These are phyloP conservation scores for Hippocampus mohnikei DNA, from an alignment of 2,113 vertebrate genomes.

Conservation along the genomic window DNA sequence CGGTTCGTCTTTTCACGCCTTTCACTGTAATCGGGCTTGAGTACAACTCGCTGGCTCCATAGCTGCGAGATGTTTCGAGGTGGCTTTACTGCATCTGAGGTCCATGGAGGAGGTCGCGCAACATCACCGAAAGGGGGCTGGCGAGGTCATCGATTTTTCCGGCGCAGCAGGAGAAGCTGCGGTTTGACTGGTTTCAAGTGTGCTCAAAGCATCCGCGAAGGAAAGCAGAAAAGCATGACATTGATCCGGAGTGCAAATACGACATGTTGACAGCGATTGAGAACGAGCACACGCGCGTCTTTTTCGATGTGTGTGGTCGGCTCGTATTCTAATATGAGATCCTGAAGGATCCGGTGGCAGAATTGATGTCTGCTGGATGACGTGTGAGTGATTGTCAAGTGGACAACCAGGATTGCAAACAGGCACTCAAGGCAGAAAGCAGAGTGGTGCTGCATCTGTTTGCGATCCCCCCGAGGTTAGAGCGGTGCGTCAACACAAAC, in stretches of 20 bases:
- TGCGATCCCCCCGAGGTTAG: slow-evolving; percentile 26
- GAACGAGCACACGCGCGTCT: background rate
- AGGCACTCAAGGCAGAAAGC: slow-evolving; percentile 25
- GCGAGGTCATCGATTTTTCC: slow-evolving; percentile 29
- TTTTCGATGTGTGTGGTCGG: slow-evolving; percentile 6
- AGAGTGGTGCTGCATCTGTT: slow-evolving; percentile 41
- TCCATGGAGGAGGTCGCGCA: background rate
- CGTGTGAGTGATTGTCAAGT: slow-evolving; percentile 18
- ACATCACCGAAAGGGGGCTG: slow-evolving; percentile 13
- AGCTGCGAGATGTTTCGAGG: no score
- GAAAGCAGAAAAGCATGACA: slow-evolving; percentile 1
- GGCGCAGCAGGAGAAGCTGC: slow-evolving; percentile 15
- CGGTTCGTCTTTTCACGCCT: no score
- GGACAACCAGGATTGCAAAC: slow-evolving; percentile 5
- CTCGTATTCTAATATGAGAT: slow-evolving; percentile 38
- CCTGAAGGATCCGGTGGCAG: slow-evolving; percentile 29
- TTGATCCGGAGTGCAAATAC: background rate
- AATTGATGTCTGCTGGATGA: slow-evolving; percentile 16
- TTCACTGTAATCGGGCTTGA: no score
- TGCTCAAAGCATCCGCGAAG: background rate
- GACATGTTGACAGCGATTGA: background rate
- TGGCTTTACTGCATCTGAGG: no score
- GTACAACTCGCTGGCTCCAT: no score
- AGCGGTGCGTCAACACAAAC: slow-evolving; percentile 33
- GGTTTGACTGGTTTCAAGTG: background rate